Base-by-base conservation (phyloP, 2,797 vertebrate genomes). In the Anguilla megastoma region DNA sequence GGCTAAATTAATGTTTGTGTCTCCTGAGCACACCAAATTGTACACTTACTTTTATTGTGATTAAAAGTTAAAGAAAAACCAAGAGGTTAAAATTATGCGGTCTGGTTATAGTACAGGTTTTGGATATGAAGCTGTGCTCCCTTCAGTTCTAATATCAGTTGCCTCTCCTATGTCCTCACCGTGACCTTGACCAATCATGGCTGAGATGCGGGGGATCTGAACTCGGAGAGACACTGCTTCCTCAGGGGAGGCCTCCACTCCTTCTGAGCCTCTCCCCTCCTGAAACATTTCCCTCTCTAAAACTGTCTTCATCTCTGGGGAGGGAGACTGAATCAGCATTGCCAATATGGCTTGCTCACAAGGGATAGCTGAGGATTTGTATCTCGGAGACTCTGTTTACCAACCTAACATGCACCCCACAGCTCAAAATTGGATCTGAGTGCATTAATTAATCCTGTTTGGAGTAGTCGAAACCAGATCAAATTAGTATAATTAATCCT, bases 371-470 rank as follows among this genome's bases (percentile, higher is more conserved):
- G 33, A 76, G 74, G 33, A 41, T 76, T 41, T 5, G 14, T n/a
- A 36, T 33, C 74, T 76, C 14, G 18, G 33, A 7, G n/a, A 27
- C 63, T 27, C 21, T 66, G 21, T 56, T 56, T 56, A 58, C 56
- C 56, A 58, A 69, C 63, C 63, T 69, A 69, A 58, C n/a, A 69
- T 69, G 63, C 63, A 69, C 63, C n/a, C 63, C 36, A 76, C 74
- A 10, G 33, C 69, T 74, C 69, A 14, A 14, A 33, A 33, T 30
- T 33, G 27, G 69, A 74, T 33, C 69, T 16, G 30, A 74, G 27
- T 10, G 63, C 63, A 27, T 74, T 30, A 74, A 33, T 74, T 36
- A 74, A 74, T 74, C 10, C 69, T 33, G 69, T 74, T 33, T 74
- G 30, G 30, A 33, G 30, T 8, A 74, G n/a, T 10, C 27, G 4